phyloP scores from a whole-genome alignment of 2,797 vertebrate species.

The Cyclura pinguis region DNA sequence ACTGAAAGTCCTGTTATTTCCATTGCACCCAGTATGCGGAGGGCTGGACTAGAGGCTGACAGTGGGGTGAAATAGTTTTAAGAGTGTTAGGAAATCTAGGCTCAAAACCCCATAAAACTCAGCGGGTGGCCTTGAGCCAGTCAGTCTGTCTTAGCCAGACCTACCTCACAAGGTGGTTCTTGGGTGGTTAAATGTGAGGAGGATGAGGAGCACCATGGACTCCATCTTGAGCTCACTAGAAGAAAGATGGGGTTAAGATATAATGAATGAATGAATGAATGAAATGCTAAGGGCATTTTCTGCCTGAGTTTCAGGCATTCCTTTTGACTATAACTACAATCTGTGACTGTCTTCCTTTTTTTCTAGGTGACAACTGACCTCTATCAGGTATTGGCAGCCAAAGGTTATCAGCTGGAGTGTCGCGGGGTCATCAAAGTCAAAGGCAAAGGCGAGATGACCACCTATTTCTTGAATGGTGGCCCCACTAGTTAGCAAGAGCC shows the following conservation, averaged over 20 bases:
- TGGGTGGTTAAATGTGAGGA: background rate
- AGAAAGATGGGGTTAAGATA: background rate
- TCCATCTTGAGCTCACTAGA: background rate
- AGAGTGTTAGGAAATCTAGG: background rate
- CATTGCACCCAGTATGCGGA: too few species aligned
- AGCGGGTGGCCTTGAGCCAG: background rate
- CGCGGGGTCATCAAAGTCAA: conserved; percentile 95
- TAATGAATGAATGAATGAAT: background rate
- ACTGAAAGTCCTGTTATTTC: background rate
- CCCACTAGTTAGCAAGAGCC: conserved; percentile 88
- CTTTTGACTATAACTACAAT: background rate
- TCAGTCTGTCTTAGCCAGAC: background rate
- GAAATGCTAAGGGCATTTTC: background rate
- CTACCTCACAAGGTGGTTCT: background rate
- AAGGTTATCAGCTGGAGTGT: conserved; percentile 92
- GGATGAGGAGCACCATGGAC: background rate
- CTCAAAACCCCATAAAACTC: background rate
- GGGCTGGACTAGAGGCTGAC: too few species aligned
- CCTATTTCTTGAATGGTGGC: conserved; percentile 94
- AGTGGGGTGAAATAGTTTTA: too few species aligned
- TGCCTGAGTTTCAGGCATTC: background rate
- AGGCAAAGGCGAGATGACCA: conserved; percentile 97
- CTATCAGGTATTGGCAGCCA: conserved; percentile 90
- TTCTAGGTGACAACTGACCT: conserved; percentile 93
- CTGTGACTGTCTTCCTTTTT: conserved; percentile 4